phyloP scores from a whole-genome alignment of 1,140 invertebrate genomes.

The Frieseomelitta varia region DNA sequence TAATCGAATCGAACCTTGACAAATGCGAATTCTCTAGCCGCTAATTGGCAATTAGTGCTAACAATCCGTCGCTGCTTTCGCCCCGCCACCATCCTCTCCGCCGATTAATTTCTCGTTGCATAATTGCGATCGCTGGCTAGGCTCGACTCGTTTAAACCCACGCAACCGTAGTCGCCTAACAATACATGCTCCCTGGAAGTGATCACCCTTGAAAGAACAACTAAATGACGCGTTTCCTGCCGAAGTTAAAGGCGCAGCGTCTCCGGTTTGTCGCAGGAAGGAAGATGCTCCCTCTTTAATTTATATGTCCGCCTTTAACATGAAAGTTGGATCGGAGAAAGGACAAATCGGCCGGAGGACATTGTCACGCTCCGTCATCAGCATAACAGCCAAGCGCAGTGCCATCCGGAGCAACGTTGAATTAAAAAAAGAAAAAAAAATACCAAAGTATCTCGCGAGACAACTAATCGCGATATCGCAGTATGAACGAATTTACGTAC shows the following conservation, averaged over 20 bases:
- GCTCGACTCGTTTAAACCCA: slow-evolving; percentile 49
- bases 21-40: slow-evolving; percentile 16
- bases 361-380: slow-evolving; percentile 39
- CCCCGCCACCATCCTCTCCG: background rate
- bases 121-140: slow-evolving; percentile 64
- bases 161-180: slow-evolving; percentile 52
- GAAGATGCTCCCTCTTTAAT: slow-evolving; percentile 44
- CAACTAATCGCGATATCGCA: background rate
- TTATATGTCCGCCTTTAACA: slow-evolving; percentile 47
- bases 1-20: slow-evolving; percentile 17
- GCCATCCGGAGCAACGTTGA: slow-evolving; percentile 15
- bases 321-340: slow-evolving; percentile 6
- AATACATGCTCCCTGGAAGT: slow-evolving; percentile 29
- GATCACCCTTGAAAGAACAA: slow-evolving; percentile 23
- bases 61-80: slow-evolving; percentile 66
- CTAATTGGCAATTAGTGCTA: slow-evolving; percentile 56
- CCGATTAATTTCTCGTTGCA: slow-evolving; percentile 62
- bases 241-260: slow-evolving; percentile 31
- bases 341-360: slow-evolving; percentile 32
- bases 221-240: slow-evolving; percentile 40
- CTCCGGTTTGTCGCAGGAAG: slow-evolving; percentile 13
- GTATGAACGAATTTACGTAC: background rate
- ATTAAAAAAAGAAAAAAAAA: background rate
- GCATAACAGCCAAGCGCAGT: slow-evolving; percentile 20
- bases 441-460: background rate